phyloP scores from a whole-genome alignment of 1,140 invertebrate species.

The Armadillidium nasatum region DNA sequence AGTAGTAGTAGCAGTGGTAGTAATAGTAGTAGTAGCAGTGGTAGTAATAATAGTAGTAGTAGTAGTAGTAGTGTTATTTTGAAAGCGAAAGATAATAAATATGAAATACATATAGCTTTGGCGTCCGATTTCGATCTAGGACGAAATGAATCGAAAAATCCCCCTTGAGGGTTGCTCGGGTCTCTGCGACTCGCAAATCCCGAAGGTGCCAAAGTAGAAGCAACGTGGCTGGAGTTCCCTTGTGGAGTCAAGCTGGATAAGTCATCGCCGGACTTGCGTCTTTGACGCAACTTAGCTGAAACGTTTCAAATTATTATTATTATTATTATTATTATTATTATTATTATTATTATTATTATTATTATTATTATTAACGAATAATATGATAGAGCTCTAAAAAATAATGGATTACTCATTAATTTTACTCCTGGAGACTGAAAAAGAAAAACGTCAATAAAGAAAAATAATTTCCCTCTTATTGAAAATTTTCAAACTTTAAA shows the following conservation, averaged over 20 bases:
- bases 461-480: no score
- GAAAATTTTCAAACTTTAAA: no score
- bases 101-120: constrained; percentile 46
- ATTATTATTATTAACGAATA: no score
- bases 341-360: neutral
- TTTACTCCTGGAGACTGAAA: no score
- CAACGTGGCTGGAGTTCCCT: constrained; percentile 1
- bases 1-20: no score
- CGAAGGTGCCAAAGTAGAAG: neutral
- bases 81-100: neutral
- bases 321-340: neutral
- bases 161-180: constrained; percentile 46
- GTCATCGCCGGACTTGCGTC: constrained; percentile 55
- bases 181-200: constrained; percentile 45
- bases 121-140: constrained; percentile 74
- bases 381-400: no score
- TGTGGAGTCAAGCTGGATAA: constrained; percentile 44
- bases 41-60: no score
- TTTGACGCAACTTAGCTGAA: constrained; percentile 46
- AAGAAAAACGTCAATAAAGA: no score
- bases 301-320: neutral
- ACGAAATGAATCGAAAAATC: constrained; percentile 73
- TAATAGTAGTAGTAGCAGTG: no score
- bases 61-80: no score
- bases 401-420: no score